phyloP scores from a whole-genome alignment of 2,113 vertebrate genomes.

The Pteruthius melanotis region DNA sequence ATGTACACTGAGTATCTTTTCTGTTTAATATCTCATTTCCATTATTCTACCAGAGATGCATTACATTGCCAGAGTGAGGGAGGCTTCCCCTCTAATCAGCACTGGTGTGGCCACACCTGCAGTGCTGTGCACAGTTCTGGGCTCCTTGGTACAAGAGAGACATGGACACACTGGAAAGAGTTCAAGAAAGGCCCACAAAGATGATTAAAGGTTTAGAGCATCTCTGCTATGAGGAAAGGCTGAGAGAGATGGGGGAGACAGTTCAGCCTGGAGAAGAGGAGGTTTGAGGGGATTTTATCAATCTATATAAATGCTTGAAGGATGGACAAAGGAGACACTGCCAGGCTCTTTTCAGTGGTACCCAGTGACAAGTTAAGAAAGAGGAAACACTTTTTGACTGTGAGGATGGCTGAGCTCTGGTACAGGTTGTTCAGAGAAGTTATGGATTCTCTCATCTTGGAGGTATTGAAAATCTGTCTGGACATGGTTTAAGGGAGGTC shows the following conservation, averaged over 20 bases:
- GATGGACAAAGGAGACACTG: background rate
- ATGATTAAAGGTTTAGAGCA: background rate
- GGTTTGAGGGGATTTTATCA: background rate
- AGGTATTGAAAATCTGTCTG: background rate
- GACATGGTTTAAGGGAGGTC: background rate
- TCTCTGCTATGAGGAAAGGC: background rate
- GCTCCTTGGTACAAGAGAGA: background rate
- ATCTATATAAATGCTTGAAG: background rate
- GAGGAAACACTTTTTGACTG: background rate
- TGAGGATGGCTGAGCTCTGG: background rate
- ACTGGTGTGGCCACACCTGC: background rate
- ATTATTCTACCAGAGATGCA: background rate
- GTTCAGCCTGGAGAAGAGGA: background rate
- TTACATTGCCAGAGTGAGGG: background rate
- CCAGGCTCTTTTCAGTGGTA: background rate
- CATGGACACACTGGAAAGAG: background rate
- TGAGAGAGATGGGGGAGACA: background rate
- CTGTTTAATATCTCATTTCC: background rate
- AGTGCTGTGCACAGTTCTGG: background rate
- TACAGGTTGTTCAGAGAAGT: background rate
- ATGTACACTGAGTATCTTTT: background rate
- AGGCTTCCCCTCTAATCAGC: background rate
- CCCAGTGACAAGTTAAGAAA: background rate
- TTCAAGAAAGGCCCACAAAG: background rate
- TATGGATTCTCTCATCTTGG: background rate